Base-by-base conservation (phyloP, 2,888 invertebrate species). In the Ornithoptera priamus region DNA sequence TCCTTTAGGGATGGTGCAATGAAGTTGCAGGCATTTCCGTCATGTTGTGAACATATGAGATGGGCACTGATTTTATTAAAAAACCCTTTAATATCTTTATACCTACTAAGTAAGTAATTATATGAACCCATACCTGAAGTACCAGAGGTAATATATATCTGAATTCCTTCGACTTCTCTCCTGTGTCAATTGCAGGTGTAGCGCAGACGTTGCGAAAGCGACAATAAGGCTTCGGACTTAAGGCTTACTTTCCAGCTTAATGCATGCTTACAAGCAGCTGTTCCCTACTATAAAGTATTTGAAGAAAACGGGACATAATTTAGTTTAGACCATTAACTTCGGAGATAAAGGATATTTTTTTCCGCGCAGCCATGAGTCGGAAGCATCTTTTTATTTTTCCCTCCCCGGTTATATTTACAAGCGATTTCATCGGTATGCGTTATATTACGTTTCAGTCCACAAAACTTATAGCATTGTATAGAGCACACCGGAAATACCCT, bases 301-400 rank as follows among this genome's bases (percentile, higher is more conserved):
- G 64, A 69, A 69, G 60, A 60, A 59, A 64, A 60, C 59, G 63
- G 63, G 59, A 68, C 68, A 65, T 69, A 64, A 65, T 65, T 69
- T 65, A 69, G 60, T 65, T 65, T 53, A 39, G 60, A 22, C 64
- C 64, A 69, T 64, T 69, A 69, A 69, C 53, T 69, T 65, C 69
- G 42, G 60, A 61, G 65, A 69, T 69, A 69, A 69, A 61, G 24
- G 64, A 46, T 36, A 63, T 68, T 68, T 68, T 46, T 63, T 68
- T 58, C 58, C 63, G n/a, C 66, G 30, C n/a, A 63, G 63, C 63
- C 62, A 62, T 36, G 30, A 50, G 39, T 58, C 46, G 58, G 46
- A 63, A 22, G 62, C 50, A 46, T 68, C 67, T 57, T 57, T 68
- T 68, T 62, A 8, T 50, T 58, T 46, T 46, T 57, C n/a, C 59